Percentiles rank a stretch among this genome's conserved stretches.
These are phyloP conservation scores for Nothobranchius kuhntae DNA, from an alignment of 2,113 vertebrate species.

Conservation along the genomic window DNA sequence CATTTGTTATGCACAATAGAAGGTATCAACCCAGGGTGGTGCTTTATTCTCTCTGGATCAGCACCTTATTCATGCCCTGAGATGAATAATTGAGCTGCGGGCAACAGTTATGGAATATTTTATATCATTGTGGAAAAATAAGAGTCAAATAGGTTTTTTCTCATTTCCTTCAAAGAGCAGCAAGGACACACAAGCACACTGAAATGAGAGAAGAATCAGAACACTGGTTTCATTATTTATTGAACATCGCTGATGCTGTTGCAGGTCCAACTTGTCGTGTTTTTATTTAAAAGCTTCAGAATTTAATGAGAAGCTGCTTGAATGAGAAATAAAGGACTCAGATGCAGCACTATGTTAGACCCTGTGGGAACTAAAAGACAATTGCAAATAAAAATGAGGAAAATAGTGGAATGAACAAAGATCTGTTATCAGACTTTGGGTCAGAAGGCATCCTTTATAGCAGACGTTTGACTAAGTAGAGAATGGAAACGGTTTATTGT, in stretches of 20 bases:
- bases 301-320: conserved; percentile 6
- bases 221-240: conserved; percentile 39
- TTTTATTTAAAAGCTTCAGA: neutral
- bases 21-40: neutral
- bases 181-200: neutral
- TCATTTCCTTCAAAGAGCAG: neutral
- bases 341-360: neutral
- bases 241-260: conserved; percentile 6
- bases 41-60: conserved; percentile 6
- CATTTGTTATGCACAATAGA: neutral
- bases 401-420: too few species aligned
- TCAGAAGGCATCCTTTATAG: too few species aligned
- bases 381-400: too few species aligned
- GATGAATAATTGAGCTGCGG: conserved; percentile 1
- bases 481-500: too few species aligned
- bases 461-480: too few species aligned
- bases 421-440: too few species aligned
- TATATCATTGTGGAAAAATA: neutral
- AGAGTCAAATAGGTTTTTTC: neutral
- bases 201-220: neutral
- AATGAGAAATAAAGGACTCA: neutral
- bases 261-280: neutral
- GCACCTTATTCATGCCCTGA: neutral
- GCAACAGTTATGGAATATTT: neutral
- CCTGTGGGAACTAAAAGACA: too few species aligned